A percentile compares a stretch with the other conserved stretches of the same genome.
phyloP scores from a whole-genome alignment of 2,113 vertebrate species.

The Uria lomvia region DNA sequence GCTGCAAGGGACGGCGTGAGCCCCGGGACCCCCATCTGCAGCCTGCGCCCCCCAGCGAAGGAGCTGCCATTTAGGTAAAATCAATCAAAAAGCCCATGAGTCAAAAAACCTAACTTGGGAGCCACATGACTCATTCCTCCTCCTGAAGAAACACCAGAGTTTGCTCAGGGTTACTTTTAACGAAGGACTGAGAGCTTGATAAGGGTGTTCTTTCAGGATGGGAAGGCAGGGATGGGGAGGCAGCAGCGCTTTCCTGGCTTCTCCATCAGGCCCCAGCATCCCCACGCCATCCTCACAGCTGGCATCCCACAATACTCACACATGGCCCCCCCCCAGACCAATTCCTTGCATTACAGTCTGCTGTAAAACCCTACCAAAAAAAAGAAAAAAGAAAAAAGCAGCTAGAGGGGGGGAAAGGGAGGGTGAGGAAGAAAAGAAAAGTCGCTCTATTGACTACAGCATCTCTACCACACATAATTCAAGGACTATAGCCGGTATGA shows the following conservation, averaged over 20 bases:
- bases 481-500: not conserved
- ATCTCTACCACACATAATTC: conserved; percentile 48
- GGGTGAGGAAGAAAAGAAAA: not conserved
- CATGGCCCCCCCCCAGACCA: not conserved
- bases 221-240: not conserved
- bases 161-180: not conserved
- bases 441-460: conserved; percentile 27
- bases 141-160: not conserved
- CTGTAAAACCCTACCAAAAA: not conserved
- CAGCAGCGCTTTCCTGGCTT: not conserved
- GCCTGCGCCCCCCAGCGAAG: not conserved
- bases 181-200: not conserved
- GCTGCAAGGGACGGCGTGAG: accelerated
- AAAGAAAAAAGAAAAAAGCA: not conserved
- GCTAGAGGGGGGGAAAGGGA: not conserved
- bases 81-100: not conserved
- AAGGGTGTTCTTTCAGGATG: not conserved
- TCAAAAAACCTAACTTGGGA: not conserved
- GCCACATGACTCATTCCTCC: not conserved
- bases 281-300: not conserved
- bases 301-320: not conserved
- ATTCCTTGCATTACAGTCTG: not conserved
- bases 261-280: not conserved
- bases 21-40: not conserved
- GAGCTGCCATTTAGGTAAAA: not conserved